These are phyloP conservation scores for Physella acuta DNA, from an alignment of 1,140 invertebrate species.

Conservation along the genomic window DNA sequence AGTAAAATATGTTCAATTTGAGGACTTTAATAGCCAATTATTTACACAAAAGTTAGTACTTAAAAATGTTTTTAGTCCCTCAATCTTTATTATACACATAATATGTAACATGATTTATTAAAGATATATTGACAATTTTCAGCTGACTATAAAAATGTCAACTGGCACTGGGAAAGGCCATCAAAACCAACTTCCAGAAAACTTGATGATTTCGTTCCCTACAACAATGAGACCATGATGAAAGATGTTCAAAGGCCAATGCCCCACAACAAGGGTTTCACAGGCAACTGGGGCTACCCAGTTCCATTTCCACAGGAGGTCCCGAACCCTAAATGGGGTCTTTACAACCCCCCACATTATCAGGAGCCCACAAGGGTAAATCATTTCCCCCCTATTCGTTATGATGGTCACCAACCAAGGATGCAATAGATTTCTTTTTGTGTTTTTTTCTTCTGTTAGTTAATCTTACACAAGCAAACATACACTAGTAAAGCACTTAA, in stretches of 20 bases:
- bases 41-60: too few species aligned
- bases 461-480: too few species aligned
- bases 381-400: constrained; percentile 50
- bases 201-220: constrained; percentile 44
- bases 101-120: neutral
- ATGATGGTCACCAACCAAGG: constrained; percentile 40
- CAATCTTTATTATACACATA: neutral
- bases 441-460: too few species aligned
- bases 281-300: constrained; percentile 39
- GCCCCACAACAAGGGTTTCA: constrained; percentile 44
- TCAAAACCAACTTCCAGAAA: constrained; percentile 49
- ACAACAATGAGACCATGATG: constrained; percentile 46
- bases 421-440: too few species aligned
- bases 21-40: too few species aligned
- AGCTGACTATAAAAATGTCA: constrained; percentile 54
- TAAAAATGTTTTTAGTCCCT: too few species aligned
- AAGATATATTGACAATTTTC: constrained; percentile 9
- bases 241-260: constrained; percentile 43
- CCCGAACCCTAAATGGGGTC: constrained; percentile 51
- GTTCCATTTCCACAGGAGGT: constrained; percentile 46
- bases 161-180: constrained; percentile 51
- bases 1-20: too few species aligned
- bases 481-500: too few species aligned
- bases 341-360: constrained; percentile 50
- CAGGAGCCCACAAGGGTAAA: constrained; percentile 45